Conservation (phyloP, 2,888 invertebrate species). For the Thysanoteuthis rhombus region DNA sequence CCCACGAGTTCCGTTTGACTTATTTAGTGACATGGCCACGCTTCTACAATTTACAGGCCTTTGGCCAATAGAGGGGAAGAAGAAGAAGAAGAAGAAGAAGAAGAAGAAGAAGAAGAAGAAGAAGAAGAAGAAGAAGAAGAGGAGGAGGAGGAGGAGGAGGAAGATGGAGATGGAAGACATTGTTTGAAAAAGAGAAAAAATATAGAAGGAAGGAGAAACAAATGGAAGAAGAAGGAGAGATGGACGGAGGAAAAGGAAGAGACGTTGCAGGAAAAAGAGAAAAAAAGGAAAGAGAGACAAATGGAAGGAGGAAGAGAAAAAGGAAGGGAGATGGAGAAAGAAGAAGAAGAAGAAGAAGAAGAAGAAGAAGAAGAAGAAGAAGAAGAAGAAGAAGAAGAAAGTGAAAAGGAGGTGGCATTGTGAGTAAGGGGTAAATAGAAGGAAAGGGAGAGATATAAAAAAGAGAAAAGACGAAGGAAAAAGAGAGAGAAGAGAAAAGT, state of each 20-base stretch:
- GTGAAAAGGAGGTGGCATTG: not conserved
- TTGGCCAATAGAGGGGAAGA: not conserved
- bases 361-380: not conserved
- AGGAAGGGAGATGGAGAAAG: not conserved
- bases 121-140: not conserved
- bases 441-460: too few species aligned
- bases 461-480: too few species aligned
- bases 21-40: not conserved
- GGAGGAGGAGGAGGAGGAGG: not conserved
- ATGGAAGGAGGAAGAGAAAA: not conserved
- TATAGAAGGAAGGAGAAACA: not conserved
- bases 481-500: too few species aligned
- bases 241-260: slow-evolving; percentile 22
- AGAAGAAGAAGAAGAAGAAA: not conserved
- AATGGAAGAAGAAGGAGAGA: not conserved
- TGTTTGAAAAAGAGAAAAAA: not conserved
- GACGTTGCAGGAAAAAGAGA: slow-evolving; percentile 25
- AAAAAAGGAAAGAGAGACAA: slow-evolving; percentile 16
- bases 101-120: not conserved
- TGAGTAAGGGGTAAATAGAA: too few species aligned
- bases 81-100: not conserved
- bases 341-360: not conserved
- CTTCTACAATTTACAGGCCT: not conserved
- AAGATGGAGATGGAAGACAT: not conserved
- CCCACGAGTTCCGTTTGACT: not conserved